phyloP scores from a whole-genome alignment of 2,888 invertebrate genomes.

The Gortyna flavago region DNA sequence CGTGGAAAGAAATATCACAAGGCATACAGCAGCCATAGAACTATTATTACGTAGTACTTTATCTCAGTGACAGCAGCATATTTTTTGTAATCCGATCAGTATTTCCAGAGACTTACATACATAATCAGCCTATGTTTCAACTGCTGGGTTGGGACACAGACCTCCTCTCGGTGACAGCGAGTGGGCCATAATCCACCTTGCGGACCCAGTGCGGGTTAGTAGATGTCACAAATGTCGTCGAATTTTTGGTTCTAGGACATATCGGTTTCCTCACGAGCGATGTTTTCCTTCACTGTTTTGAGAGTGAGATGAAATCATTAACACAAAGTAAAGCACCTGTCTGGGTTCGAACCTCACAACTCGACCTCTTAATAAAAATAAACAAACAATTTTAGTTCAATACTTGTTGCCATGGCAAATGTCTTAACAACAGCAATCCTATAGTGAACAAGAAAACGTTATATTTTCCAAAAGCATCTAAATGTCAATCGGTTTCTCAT shows the following conservation, averaged over 20 bases:
- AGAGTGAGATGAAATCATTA: not conserved
- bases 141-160: not conserved
- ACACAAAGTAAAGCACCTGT: not conserved
- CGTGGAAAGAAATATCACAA: not conserved
- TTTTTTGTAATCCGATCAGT: not conserved
- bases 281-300: not conserved
- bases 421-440: not conserved
- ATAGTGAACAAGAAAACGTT: constrained; percentile 1
- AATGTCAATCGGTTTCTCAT: constrained; percentile 52
- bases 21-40: not conserved
- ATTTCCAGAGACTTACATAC: not conserved
- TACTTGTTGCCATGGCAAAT: not conserved
- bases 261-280: not conserved
- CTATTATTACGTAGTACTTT: not conserved
- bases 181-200: not conserved
- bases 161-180: not conserved
- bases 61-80: not conserved
- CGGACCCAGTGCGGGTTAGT: too few relatives aligned
- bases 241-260: not conserved
- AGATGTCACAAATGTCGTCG: not conserved
- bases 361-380: not conserved
- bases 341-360: not conserved
- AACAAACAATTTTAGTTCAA: not conserved
- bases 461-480: constrained; percentile 22
- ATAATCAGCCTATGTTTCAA: not conserved